Evolutionary conservation across 64 coral and sea anemone genomes (phyloP).

Genomic region (Montipora efflorescens): DNA sequence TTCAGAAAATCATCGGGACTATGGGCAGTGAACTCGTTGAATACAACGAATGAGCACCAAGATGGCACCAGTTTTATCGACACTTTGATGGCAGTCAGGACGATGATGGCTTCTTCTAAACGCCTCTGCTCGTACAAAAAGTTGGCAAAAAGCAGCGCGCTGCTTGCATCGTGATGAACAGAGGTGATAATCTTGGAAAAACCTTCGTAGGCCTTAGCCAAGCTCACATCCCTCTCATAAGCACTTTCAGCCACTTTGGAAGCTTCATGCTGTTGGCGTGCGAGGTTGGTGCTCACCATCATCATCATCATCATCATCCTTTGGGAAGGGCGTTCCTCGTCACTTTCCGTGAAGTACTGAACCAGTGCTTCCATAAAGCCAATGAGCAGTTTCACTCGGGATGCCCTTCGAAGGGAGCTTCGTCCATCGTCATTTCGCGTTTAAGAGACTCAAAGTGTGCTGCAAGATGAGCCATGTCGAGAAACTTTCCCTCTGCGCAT

Average conservation of each 20-base stretch:
- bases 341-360: background rate
- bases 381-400: background rate
- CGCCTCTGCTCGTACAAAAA: constrained; percentile 12
- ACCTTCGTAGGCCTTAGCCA: background rate
- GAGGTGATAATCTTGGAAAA: background rate
- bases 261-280: background rate
- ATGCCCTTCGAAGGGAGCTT: background rate
- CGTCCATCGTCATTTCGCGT: background rate
- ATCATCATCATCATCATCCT: constrained; percentile 18
- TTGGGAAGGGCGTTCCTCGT: background rate
- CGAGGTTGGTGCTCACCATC: background rate
- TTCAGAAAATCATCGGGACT: constrained; percentile 7
- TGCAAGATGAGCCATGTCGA: background rate
- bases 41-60: background rate
- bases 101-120: background rate
- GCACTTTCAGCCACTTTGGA: background rate
- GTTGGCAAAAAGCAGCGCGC: constrained; percentile 6
- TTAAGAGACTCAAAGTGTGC: background rate
- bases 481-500: constrained; percentile 4
- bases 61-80: background rate
- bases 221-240: background rate
- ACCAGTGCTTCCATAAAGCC: constrained; percentile 11
- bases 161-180: constrained; percentile 5
- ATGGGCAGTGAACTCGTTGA: background rate
- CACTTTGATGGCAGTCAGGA: background rate